Conservation (phyloP, 2,888 invertebrate genomes). For the Biston stratarius region DNA sequence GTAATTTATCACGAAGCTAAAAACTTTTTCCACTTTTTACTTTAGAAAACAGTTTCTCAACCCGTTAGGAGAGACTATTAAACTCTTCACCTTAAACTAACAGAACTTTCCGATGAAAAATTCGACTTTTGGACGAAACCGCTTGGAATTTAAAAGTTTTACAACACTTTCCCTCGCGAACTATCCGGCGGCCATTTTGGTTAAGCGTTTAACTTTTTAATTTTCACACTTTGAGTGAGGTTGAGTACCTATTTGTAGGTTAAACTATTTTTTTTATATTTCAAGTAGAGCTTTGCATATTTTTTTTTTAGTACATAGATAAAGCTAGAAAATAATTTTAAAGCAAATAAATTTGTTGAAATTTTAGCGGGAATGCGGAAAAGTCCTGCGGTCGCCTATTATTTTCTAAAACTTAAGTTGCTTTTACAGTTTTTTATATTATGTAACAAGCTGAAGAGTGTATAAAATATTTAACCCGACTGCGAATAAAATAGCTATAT, state of each 20-base stretch:
- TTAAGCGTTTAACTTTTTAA: conserved; percentile 74
- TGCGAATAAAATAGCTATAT: no score
- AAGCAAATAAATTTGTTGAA: no score
- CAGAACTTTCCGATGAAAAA: conserved; percentile 70
- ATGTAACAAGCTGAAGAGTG: no score
- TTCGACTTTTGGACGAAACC: conserved; percentile 68
- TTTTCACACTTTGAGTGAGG: conserved; percentile 54
- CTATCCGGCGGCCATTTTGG: conserved; percentile 79
- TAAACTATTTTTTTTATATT: conserved; percentile 15
- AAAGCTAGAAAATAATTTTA: no score
- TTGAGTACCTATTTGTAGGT: conserved; percentile 47
- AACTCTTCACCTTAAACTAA: conserved; percentile 61
- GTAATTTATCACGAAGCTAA: conserved; percentile 42
- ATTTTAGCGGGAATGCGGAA: no score
- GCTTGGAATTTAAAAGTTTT: conserved; percentile 77
- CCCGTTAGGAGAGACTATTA: conserved; percentile 65
- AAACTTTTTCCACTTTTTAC: conserved; percentile 47
- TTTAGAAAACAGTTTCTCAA: conserved; percentile 47
- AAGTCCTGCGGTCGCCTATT: no score
- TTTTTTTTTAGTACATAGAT: not conserved
- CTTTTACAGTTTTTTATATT: no score
- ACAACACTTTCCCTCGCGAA: conserved; percentile 76
- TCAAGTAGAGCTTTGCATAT: not conserved
- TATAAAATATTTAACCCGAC: no score
- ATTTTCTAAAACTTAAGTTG: no score